These are phyloP conservation scores for Acrossocheilus wenchowensis DNA, from an alignment of 2,797 vertebrate species.

Conservation along the genomic window DNA sequence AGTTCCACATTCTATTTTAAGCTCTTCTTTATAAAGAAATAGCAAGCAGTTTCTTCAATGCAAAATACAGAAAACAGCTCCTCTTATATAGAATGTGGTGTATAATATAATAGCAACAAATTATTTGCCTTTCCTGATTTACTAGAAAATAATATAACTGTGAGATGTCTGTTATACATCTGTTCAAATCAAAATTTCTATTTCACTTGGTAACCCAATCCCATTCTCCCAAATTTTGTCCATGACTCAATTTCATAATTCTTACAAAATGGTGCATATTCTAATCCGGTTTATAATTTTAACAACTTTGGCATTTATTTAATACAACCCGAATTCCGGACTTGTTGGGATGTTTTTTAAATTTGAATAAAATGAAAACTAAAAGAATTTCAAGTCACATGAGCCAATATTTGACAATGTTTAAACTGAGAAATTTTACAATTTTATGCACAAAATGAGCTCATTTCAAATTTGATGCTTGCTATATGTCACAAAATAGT, in stretches of 20 bases:
- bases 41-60: not conserved
- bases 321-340: too few species aligned
- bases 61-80: not conserved
- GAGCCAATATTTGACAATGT: too few species aligned
- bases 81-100: too few species aligned
- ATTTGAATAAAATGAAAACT: too few species aligned
- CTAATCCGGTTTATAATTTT: too few species aligned
- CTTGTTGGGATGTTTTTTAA: too few species aligned
- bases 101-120: not conserved
- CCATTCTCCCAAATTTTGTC: not conserved
- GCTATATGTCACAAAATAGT: too few species aligned
- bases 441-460: too few species aligned
- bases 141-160: not conserved
- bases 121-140: not conserved
- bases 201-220: not conserved
- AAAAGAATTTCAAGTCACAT: too few species aligned
- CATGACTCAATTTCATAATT: not conserved
- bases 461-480: too few species aligned
- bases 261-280: not conserved
- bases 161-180: not conserved
- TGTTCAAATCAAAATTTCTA: not conserved
- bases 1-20: not conserved
- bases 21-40: not conserved
- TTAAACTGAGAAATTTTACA: too few species aligned
- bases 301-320: too few species aligned